Base-by-base conservation (phyloP, 2,888 invertebrate genomes). In the Dugesia japonica region DNA sequence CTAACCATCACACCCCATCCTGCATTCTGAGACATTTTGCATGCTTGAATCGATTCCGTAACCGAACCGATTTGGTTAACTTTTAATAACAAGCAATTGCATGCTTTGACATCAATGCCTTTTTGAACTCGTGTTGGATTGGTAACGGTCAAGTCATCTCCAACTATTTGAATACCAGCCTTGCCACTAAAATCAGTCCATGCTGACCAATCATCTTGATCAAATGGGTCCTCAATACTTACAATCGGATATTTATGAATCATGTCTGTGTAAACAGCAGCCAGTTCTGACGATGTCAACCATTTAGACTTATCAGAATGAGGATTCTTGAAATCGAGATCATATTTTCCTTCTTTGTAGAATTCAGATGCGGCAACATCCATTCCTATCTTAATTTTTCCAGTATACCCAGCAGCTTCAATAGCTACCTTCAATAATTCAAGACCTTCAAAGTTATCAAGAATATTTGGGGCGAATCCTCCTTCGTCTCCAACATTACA, bases 1-100 rank as follows among this genome's bases (percentile, higher is more conserved):
- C 97, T 97, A 42, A 99, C 97, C 97, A 98, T 98, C 80, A 95
- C 95, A 80, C 97, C 97, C 97, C 97, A 98, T 33, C 86, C 86
- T 76, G 84, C 85, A 1, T 81, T 80, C 81, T 87, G 87, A 0
- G 87, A 85, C 82, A 87, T 82, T 78, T 84, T 83, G 80, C 86
- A 86, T 79, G 97, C 97, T 81, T 91, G 88, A 82, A 98, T 98
- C 26, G 97, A 91, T 86, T 98, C 98, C 17, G 94, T 94, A 20
- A 99, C 92, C 74, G 91, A 90, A 78, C 98, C 98, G 83, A 99
- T 99, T 87, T 98, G 98, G 87, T 98, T 99, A 72, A 97, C 94
- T 86, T 98, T 98, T 83, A 98, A 86, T 79, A 98, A 87, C 79
- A 98, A 87, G 82, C 94, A 94, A 87, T 98, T 98, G 88, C 97